Evolutionary conservation across 2,888 invertebrate genomes (phyloP), one percentile per base, ranked within the genome.

Genomic region (Tetranychus truncatus): DNA sequence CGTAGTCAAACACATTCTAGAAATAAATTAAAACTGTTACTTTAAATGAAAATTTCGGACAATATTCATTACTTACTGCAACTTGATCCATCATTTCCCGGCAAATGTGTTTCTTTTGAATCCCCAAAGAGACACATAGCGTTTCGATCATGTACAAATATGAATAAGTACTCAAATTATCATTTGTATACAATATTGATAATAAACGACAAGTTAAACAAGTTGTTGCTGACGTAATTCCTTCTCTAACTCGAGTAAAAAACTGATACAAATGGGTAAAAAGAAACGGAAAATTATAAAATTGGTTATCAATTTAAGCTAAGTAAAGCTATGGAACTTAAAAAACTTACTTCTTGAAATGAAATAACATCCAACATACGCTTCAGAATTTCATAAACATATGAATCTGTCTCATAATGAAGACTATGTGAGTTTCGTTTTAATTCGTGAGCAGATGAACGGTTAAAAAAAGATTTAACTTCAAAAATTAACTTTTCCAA

Each of bases 51-150:
- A 34, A 5, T 34, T 34, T 34, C 34, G 1, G 6, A 66, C 8
- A 44, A 74, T 69, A 34, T 34, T 34, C 34, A 34, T 66, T 55
- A 55, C 84, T 82, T 84, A 89, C 89, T 82, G 86, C 80, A 80
- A 89, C 88, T 6, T 86, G 81, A 45, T 84, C 82, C 7, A 89
- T 91, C 75, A 94, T 89, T 45, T 93, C 92, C 81, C 91, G 89
- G 81, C 95, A 95, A 6, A 95, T 94, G 78, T 75, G 45, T n/a
- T 77, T 76, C 46, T 78, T 76, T 45, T 77, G 76, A 1, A 78
- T 24, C 18, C 75, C 73, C 67, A 78, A 78, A 66, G 76, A 76
- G 24, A 71, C 75, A 71, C 77, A 77, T n/a, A 77, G 75, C 6
- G 75, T 74, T 18, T 74, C 69, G 0, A 75, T 74, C 7, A 75